These are phyloP conservation scores for Alcedo atthis DNA, from an alignment of 2,797 vertebrate species.

Conservation along the genomic window DNA sequence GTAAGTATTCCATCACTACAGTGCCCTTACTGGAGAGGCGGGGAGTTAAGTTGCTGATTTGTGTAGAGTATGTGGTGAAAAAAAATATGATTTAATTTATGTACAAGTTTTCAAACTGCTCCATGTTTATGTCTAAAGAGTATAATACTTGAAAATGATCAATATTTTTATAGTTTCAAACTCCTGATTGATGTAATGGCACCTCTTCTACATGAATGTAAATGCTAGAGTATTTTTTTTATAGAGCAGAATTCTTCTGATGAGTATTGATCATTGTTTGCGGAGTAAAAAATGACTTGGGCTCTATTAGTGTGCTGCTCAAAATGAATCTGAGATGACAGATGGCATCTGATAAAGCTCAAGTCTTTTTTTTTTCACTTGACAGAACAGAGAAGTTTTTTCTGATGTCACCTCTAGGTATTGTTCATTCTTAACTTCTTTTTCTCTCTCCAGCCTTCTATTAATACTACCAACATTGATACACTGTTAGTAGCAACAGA, in stretches of 20 bases:
- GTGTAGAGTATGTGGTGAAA: background rate
- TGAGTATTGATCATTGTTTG: background rate
- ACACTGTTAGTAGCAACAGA: slow-evolving; percentile 97
- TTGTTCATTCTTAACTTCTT: background rate
- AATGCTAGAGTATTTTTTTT: background rate
- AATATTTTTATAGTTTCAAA: background rate
- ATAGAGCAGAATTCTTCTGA: background rate
- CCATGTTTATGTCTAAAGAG: background rate
- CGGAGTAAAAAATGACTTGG: background rate
- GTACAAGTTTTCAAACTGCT: background rate
- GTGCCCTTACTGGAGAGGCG: background rate
- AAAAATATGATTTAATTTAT: background rate
- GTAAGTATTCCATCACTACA: slow-evolving; percentile 78
- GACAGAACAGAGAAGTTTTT: background rate
- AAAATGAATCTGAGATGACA: background rate
- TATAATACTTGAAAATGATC: background rate
- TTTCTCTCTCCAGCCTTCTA: slow-evolving; percentile 87
- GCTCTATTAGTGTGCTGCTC: background rate
- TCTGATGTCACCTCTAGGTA: background rate
- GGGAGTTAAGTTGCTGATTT: background rate
- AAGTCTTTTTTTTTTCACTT: background rate
- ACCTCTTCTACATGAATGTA: background rate
- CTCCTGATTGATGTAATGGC: background rate
- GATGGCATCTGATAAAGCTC: background rate
- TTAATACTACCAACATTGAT: slow-evolving; percentile 99